Base-by-base conservation (phyloP, 2,113 vertebrate genomes). In the Tetraodon nigroviridis region DNA sequence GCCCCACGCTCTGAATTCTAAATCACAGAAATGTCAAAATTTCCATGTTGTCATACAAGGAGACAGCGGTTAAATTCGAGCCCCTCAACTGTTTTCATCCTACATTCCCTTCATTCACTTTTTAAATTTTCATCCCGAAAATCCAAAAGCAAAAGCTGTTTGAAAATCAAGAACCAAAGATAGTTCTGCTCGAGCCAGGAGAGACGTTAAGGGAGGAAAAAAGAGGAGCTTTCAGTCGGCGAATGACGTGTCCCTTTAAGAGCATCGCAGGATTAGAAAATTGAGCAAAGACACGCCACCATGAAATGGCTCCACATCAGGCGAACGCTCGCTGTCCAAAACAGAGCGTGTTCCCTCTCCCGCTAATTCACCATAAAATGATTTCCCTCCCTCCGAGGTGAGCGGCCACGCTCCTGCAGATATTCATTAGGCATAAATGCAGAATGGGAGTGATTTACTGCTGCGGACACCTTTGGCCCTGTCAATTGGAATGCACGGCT, bases 1-100 rank as follows among this genome's bases (percentile, higher is more conserved):
- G 59, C 67, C 44, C 69, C 8, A 44, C 13, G 44, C 32, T 61
- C 57, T 77, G 75, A 84, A 84, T 78, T 75, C 61, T 62, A 70
- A 84, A 65, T 61, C 24, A 47, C 20, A 73, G 70, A 89, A 90
- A 89, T 88, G 86, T 88, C 87, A 88, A 80, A 79, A 88, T 90
- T 81, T 88, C 86, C 86, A 89, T 90, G 65, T 77, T 76, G 73
- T 76, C 75, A 72, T 61, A 73, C 47, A 78, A 10, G 60, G 52
- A 61, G 67, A 52, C 40, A 17, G 55, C 46, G 60, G 75, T 54
- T 69, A 64, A 27, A 79, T 73, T 71, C 79, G 52, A 63, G 14
- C 32, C 71, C 51, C 46, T 19, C 50, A n/a, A n/a, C 48, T 3
- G 7, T 37, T 37, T 37, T 37, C 32, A 37, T 37, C 32, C 3